These are phyloP conservation scores for Trachelus stipa DNA, from an alignment of 2,888 invertebrate genomes.

Conservation along the genomic window DNA sequence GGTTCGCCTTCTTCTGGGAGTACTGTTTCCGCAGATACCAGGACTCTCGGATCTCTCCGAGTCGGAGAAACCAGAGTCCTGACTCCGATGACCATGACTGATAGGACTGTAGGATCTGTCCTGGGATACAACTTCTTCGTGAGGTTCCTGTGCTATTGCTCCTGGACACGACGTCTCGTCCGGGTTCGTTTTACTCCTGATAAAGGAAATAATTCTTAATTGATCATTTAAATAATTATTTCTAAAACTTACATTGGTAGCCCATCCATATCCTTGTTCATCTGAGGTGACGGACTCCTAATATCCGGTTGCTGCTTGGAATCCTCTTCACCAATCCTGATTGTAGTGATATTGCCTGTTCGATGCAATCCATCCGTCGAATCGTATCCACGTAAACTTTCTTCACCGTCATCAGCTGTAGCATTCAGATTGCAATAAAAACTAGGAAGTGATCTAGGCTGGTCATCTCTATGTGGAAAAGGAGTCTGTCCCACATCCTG, in stretches of 20 bases:
- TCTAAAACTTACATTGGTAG: background rate
- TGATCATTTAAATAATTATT: background rate
- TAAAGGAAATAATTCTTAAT: background rate
- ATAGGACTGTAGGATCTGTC: slow-evolving; percentile 39
- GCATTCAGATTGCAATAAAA: slow-evolving; percentile 29
- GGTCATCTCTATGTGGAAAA: background rate
- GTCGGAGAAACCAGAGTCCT: slow-evolving; percentile 86
- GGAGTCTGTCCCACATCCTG: slow-evolving; percentile 41
- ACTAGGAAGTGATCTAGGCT: slow-evolving; percentile 12
- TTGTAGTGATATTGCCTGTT: background rate
- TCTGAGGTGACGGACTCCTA: background rate
- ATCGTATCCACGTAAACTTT: background rate
- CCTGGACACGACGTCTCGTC: background rate
- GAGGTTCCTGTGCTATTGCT: background rate
- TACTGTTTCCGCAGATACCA: slow-evolving; percentile 33
- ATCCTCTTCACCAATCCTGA: background rate
- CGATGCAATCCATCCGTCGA: background rate
- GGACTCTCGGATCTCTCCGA: slow-evolving; percentile 74
- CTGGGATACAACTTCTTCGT: background rate
- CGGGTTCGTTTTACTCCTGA: background rate
- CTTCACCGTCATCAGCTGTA: background rate
- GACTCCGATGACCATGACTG: slow-evolving; percentile 71
- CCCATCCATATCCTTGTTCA: background rate
- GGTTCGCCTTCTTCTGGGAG: slow-evolving; percentile 27
- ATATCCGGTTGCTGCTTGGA: background rate